phyloP scores from a whole-genome alignment of 2,888 invertebrate species.

The Lasioglossum vierecki region DNA sequence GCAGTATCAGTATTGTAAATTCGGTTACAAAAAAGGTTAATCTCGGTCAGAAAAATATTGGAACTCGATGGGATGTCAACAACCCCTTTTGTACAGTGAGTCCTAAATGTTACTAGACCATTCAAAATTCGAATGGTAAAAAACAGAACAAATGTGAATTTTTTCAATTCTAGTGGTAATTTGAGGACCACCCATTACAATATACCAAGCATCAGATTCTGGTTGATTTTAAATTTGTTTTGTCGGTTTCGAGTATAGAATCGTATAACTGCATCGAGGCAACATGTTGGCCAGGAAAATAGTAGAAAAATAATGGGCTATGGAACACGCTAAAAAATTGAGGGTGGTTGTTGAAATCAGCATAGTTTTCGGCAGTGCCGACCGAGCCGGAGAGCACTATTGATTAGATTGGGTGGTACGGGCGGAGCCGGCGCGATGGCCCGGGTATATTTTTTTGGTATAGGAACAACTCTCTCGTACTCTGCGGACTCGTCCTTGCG shows the following conservation, averaged over 20 bases:
- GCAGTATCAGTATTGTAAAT: too few species aligned
- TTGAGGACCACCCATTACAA: background rate
- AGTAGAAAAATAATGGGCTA: background rate
- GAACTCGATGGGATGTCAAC: background rate
- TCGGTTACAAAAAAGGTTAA: background rate
- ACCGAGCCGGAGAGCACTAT: slow-evolving; percentile 33
- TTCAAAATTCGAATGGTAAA: too few species aligned
- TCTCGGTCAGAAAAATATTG: background rate
- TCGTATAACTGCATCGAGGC: background rate
- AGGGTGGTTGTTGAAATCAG: background rate
- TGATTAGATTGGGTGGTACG: slow-evolving; percentile 41
- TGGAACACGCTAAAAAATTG: background rate
- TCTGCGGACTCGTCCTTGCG: slow-evolving; percentile 18
- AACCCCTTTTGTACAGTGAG: background rate
- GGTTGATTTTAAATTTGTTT: background rate
- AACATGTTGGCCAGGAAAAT: background rate
- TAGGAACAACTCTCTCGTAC: slow-evolving; percentile 11
- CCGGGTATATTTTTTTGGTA: slow-evolving; percentile 43
- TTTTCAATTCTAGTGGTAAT: background rate
- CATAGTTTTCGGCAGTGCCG: slow-evolving; percentile 23
- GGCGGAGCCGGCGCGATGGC: slow-evolving; percentile 60
- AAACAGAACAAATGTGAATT: too few species aligned
- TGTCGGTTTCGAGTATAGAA: background rate
- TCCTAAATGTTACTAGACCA: background rate
- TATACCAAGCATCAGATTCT: background rate